Evolutionary conservation across 2,113 vertebrate species (phyloP).

Genomic region (Entomyzon cyanotis): DNA sequence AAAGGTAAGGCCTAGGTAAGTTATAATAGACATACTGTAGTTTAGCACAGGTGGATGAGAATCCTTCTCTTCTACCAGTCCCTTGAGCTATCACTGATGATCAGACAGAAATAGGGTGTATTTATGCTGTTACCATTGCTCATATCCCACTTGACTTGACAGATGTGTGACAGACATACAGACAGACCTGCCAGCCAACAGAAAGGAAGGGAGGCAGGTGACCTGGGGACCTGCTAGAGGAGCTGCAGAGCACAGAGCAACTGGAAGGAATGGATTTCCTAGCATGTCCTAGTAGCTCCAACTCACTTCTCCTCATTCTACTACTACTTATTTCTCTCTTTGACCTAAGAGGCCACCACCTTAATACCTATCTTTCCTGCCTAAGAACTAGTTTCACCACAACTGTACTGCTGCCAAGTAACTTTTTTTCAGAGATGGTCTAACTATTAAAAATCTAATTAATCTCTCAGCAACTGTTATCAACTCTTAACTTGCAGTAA

Average conservation of each 20-base stretch:
- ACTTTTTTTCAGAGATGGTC: background rate
- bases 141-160: background rate
- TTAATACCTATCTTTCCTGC: background rate
- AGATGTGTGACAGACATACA: background rate
- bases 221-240: background rate
- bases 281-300: background rate
- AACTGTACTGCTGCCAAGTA: background rate
- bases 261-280: background rate
- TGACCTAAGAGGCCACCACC: background rate
- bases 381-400: background rate
- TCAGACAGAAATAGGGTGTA: background rate
- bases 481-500: background rate
- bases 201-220: background rate
- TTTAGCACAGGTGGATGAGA: background rate
- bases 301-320: background rate
- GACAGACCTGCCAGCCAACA: background rate
- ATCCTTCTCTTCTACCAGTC: background rate
- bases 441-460: background rate
- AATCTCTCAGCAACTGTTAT: background rate
- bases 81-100: background rate
- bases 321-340: background rate
- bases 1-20: background rate
- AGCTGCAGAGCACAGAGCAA: background rate
- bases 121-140: background rate
- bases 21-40: background rate